Evolutionary conservation across 2,797 vertebrate genomes (phyloP), one percentile per base, ranked within the genome.

Genomic region (Sciurus carolinensis): DNA sequence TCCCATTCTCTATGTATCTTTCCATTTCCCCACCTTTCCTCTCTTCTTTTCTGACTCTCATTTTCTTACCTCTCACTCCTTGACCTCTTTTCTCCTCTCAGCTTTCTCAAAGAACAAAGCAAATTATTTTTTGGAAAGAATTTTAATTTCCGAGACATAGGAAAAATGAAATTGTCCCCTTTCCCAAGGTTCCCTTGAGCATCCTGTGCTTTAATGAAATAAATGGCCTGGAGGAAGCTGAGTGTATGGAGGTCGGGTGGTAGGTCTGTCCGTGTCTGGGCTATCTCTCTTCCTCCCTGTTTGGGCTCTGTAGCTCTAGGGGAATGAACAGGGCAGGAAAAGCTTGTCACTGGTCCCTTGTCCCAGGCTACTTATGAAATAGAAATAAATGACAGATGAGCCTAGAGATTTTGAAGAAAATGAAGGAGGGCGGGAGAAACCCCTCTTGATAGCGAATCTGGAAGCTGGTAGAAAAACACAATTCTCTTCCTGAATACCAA

Each of bases 321-420:
- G 52, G 30, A 39, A 39, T 33, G 47, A 80, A 42, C 82, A 44
- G 59, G 5, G 15, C 64, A 36, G 17, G 47, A 33, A 52, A 76
- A 36, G 10, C 33, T 72, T 57, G 30, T 50, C 69, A 50, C 57
- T 86, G 64, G 13, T 47, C 11, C 64, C 72, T 86, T 57, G 14
- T 24, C 57, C 76, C 26, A n/a, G 86, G 87, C 90, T 93, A 76
- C 79, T 97, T 97, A 71, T 83, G 80, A 97, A 97, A 84, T 3
- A 83, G 95, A 97, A 96, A 95, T 95, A 97, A 98, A 96, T 97
- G 97, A 95, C 94, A 98, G 97, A 97, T 96, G 96, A 95, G 90
- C 36, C 96, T 94, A 95, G 92, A 87, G 87, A 95, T 90, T 85
- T 95, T 88, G 73, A 73, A 88, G 85, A 86, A 82, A 72, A 82